phyloP scores from a whole-genome alignment of 2,888 invertebrate species.

The Malthinus seriepunctatus region DNA sequence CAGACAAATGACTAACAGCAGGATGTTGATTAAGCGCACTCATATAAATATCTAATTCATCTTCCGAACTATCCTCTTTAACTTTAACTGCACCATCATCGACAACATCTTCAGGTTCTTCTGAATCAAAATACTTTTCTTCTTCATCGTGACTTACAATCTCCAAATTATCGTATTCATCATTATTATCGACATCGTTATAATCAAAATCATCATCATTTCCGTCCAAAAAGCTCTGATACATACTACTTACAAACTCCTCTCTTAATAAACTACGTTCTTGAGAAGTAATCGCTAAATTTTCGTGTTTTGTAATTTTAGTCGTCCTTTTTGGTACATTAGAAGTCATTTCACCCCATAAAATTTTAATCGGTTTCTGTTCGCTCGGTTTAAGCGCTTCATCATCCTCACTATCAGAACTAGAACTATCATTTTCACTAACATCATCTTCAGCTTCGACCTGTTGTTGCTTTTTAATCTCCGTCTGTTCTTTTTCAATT shows the following conservation, averaged over 20 bases:
- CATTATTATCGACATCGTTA: constrained; percentile 76
- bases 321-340: constrained; percentile 16
- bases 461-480: constrained; percentile 65
- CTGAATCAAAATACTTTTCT: constrained; percentile 89
- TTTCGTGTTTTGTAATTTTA: constrained; percentile 35
- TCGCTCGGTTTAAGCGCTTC: constrained; percentile 35
- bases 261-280: constrained; percentile 71
- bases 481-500: constrained; percentile 73
- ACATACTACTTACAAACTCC: constrained; percentile 86
- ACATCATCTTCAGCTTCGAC: constrained; percentile 62
- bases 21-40: constrained; percentile 57
- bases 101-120: constrained; percentile 64
- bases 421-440: constrained; percentile 53
- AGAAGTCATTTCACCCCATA: constrained; percentile 34
- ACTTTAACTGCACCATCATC: constrained; percentile 40
- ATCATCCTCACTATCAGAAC: constrained; percentile 39
- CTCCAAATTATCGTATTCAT: constrained; percentile 76
- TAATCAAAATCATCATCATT: constrained; percentile 85
- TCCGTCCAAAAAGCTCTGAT: constrained; percentile 80
- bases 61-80: constrained; percentile 53
- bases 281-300: constrained; percentile 56
- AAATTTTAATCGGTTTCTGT: constrained; percentile 37
- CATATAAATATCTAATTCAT: constrained; percentile 78
- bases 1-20: constrained; percentile 44
- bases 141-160: constrained; percentile 80